Conservation (phyloP, 2,888 invertebrate species). For the Drosophila subsilvestris region DNA sequence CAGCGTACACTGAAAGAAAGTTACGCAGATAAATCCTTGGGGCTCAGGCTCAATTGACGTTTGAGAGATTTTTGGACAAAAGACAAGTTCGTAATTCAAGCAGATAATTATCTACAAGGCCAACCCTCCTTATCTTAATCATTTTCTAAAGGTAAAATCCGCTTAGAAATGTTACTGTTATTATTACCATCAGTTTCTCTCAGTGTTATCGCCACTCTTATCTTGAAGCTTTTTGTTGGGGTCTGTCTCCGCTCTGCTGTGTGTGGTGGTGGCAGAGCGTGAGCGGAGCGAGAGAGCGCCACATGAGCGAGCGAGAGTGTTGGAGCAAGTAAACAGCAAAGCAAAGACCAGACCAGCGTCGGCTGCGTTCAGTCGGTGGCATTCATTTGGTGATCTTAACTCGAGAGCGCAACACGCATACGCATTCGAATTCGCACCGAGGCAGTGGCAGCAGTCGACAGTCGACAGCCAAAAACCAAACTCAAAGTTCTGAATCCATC, state of each 20-base stretch:
- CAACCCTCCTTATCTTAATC: no score
- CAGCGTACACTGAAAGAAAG: conserved; percentile 22
- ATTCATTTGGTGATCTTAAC: conserved; percentile 83
- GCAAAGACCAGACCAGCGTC: conserved; percentile 47
- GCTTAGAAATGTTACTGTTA: neutral
- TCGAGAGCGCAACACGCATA: conserved; percentile 77
- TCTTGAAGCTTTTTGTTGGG: conserved; percentile 48
- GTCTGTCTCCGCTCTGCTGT: neutral
- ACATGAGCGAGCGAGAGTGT: conserved; percentile 54
- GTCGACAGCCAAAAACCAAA: conserved; percentile 11
- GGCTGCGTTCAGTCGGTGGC: conserved; percentile 70
- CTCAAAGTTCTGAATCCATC: conserved; percentile 21
- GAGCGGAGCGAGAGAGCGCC: conserved; percentile 49
- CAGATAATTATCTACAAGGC: no score
- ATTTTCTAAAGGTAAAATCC: no score
- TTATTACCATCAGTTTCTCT: neutral
- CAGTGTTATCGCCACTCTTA: conserved; percentile 33
- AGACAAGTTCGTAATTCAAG: no score
- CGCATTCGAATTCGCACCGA: conserved; percentile 11
- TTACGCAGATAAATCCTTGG: neutral
- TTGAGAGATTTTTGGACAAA: no score
- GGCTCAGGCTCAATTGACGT: no score
- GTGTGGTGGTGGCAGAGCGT: conserved; percentile 25
- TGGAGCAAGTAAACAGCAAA: conserved; percentile 40
- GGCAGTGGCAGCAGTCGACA: neutral